Base-by-base conservation (phyloP, 64 coral and sea anemone genomes). In the Actinia equina region DNA sequence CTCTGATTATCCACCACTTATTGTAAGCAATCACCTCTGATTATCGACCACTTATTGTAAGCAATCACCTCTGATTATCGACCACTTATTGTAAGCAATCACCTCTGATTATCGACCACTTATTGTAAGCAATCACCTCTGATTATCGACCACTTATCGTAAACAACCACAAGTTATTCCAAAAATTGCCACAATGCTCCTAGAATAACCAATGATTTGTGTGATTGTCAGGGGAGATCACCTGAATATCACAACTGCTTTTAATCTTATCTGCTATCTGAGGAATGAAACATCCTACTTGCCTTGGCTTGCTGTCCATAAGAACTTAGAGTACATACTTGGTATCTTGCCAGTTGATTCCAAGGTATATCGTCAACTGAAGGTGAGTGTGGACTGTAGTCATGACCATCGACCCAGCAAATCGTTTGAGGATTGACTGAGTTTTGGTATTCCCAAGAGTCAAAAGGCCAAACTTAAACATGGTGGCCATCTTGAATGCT, bases 261-360 rank as follows among this genome's bases (percentile, higher is more conserved):
- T 85, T 5, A 53, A 85, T 53, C 16, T 85, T 9, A 85, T 53
- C 18, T 26, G 30, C 17, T 85, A 85, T 45, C 7, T 85, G 43
- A 85, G 30, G 22, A 85, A 63, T 52, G 83, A 85, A 26, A 85
- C 20, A 0, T 44, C 44, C 15, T 85, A 85, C 55, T 53, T 85
- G 16, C 83, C 83, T n/a, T 85, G 83, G 83, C 43, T 60, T 17
- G 83, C 17, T 52, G 83, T 63, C 26, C 30, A 85, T 11, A 85
- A 60, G 83, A 85, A 85, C 18, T 7, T 62, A 63, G 16, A 27
- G 17, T 85, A 85, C 55, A 85, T 85, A 44, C 15, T 60, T 18
- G 14, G 59, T 19, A 85, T 85, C 30, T 63, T 85, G 30, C 23
- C 52, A 27, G 15, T 17, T 41, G 55, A 63, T 6, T 42, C 43